These are phyloP conservation scores for Campoplex nolae DNA, from an alignment of 2,888 invertebrate species.

Conservation along the genomic window DNA sequence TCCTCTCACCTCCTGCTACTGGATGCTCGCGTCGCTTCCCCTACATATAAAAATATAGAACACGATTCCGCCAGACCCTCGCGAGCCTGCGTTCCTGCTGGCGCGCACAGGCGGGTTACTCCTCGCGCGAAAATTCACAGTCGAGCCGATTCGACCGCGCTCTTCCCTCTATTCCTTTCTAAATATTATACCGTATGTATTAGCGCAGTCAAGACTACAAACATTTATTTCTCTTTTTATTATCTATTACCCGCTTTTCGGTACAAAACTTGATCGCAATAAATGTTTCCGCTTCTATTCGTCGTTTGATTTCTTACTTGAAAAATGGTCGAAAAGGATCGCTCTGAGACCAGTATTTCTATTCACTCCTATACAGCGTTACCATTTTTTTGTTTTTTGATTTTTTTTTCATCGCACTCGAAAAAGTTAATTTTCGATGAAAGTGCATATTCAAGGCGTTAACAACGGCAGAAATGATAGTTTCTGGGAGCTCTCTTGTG, in stretches of 20 bases:
- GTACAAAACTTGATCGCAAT: not conserved
- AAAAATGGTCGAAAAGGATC: too few species aligned
- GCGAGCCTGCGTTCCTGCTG: slow-evolving; percentile 63
- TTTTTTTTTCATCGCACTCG: not conserved
- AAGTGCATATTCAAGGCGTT: slow-evolving; percentile 11
- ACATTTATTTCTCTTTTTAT: not conserved
- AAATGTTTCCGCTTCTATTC: not conserved
- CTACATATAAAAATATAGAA: not conserved
- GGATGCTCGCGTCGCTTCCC: slow-evolving; percentile 57
- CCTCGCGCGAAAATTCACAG: slow-evolving; percentile 36
- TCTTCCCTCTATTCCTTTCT: slow-evolving; percentile 12
- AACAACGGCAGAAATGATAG: not conserved
- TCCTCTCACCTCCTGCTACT: slow-evolving; percentile 51
- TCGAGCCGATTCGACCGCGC: slow-evolving; percentile 46
- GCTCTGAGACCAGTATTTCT: too few species aligned
- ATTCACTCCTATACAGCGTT: too few species aligned
- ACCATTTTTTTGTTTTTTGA: not conserved
- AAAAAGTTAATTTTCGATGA: too few species aligned
- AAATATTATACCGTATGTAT: not conserved
- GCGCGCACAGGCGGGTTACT: slow-evolving; percentile 41
- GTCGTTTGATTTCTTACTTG: too few species aligned
- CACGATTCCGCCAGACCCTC: slow-evolving; percentile 57
- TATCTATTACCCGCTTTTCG: not conserved
- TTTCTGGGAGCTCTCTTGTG: not conserved
- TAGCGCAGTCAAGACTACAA: not conserved